A percentile compares a stretch with the other conserved stretches of the same genome.
These are phyloP conservation scores for Macroglossus sobrinus DNA, from an alignment of 2,113 vertebrate genomes.

Conservation along the genomic window DNA sequence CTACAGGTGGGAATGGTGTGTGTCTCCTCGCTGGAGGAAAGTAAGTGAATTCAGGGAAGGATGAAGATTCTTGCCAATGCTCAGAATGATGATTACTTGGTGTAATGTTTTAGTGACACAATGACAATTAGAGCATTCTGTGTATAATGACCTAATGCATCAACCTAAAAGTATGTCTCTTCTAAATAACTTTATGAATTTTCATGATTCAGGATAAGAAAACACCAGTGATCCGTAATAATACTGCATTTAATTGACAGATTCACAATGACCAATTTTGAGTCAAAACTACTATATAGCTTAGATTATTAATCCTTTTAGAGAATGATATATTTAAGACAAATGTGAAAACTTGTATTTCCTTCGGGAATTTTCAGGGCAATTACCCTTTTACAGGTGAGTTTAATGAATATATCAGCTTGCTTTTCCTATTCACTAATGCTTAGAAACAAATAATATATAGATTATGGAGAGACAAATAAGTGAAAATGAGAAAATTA, in stretches of 20 bases:
- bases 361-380: background rate
- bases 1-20: no score
- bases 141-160: background rate
- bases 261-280: background rate
- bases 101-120: background rate
- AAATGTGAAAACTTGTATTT: background rate
- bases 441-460: background rate
- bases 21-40: background rate
- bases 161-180: background rate
- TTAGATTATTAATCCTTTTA: background rate
- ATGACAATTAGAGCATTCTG: background rate
- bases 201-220: background rate
- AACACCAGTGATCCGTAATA: background rate
- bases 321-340: background rate
- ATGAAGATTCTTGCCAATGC: background rate
- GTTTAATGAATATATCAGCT: background rate
- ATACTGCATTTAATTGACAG: background rate
- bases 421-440: background rate
- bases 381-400: background rate
- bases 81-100: background rate
- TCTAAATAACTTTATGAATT: background rate
- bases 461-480: background rate
- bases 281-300: background rate
- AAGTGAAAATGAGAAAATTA: background rate
- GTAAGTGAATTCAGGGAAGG: background rate